Conservation (phyloP, 2,113 vertebrate species). For the Euleptes europaea region DNA sequence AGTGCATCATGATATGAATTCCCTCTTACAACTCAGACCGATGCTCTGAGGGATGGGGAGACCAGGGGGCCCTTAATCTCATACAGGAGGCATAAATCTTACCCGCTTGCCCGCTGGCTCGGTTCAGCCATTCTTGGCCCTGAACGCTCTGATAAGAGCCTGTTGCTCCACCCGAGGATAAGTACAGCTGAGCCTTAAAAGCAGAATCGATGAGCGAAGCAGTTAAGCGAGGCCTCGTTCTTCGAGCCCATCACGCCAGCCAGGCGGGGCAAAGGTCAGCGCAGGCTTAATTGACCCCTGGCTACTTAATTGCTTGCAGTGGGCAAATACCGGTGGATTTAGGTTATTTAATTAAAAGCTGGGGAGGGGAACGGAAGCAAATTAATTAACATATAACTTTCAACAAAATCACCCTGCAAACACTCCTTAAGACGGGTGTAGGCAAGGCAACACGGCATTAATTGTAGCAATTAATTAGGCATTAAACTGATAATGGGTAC, state of each 20-base stretch:
- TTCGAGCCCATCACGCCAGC: neutral
- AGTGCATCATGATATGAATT: neutral
- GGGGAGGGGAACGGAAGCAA: conserved; percentile 34
- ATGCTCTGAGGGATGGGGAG: neutral
- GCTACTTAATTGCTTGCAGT: conserved; percentile 44
- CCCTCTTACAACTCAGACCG: neutral
- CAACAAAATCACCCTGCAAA: conserved; percentile 70
- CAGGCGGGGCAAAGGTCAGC: conserved; percentile 28
- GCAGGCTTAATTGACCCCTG: conserved; percentile 52
- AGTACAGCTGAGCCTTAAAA: neutral
- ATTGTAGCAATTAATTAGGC: conserved; percentile 80
- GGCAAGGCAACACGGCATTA: conserved; percentile 70
- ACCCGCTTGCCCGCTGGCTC: neutral
- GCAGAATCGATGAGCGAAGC: neutral
- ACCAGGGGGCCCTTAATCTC: neutral
- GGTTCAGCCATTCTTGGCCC: neutral
- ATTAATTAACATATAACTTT: conserved; percentile 74
- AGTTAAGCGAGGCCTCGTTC: neutral
- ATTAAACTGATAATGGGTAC: conserved; percentile 79
- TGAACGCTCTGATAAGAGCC: accelerated
- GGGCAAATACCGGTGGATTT: neutral
- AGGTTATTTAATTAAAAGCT: conserved; percentile 59
- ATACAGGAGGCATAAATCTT: neutral
- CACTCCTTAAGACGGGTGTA: conserved; percentile 63
- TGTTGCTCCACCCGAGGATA: neutral